Conservation (phyloP, 2,113 vertebrate genomes). For the Pseudopodoces humilis region DNA sequence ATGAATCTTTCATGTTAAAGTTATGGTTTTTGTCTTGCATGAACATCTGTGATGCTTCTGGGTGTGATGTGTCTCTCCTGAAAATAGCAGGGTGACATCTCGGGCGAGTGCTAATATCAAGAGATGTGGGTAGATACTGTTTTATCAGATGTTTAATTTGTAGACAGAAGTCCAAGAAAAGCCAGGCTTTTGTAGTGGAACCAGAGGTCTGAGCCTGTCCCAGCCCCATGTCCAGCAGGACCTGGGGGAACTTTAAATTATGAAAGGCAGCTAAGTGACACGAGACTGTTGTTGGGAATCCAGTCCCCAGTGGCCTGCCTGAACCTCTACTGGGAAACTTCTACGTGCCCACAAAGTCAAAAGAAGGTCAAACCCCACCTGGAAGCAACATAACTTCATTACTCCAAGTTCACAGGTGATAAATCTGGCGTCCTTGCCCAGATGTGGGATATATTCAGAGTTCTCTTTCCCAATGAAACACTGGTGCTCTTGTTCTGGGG, state of each 20-base stretch:
- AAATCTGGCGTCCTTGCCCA: not conserved
- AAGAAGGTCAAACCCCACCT: not conserved
- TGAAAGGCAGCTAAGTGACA: not conserved
- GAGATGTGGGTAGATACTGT: not conserved
- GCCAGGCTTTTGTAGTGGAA: not conserved
- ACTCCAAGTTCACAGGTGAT: not conserved
- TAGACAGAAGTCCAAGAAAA: not conserved
- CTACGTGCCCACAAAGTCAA: not conserved
- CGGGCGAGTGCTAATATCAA: rapidly evolving
- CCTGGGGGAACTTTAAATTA: not conserved
- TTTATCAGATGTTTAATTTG: not conserved
- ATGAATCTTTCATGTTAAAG: not conserved
- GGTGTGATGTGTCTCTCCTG: not conserved
- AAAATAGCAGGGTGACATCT: not conserved
- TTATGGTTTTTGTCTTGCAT: not conserved
- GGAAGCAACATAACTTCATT: not conserved
- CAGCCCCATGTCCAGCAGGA: not conserved
- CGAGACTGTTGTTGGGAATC: not conserved
- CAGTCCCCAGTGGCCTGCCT: rapidly evolving
- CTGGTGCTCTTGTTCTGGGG: not conserved
- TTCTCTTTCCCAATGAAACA: not conserved
- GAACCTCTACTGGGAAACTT: not conserved
- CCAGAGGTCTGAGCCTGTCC: not conserved
- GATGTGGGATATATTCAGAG: not conserved
- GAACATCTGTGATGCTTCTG: not conserved